Base-by-base conservation (phyloP, 2,888 invertebrate genomes). In the Lysandra coridon region DNA sequence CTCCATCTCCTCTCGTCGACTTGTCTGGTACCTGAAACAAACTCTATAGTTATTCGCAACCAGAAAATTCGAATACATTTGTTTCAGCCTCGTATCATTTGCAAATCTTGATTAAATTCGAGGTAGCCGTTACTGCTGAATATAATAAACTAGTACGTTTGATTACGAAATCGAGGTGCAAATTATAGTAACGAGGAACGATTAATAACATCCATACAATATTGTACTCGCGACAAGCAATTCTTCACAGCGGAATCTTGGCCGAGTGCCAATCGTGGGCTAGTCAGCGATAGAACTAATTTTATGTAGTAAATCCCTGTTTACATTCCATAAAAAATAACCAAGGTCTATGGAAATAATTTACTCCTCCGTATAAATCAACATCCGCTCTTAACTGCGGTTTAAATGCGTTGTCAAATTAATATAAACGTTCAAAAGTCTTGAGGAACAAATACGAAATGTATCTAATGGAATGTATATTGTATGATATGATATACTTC, bases 1-100 rank as follows among this genome's bases (percentile, higher is more conserved):
- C 82, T 94, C 93, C 78, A 92, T 82, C 82, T 93, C 93, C 85
- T 95, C 96, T 80, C 95, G 94, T 84, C 96, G 91, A 83, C 89
- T 92, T 83, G 90, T 96, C 90, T 92, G 96, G 90, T 96, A 96
- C 93, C 91, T 95, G 88, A 14, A 30, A 30, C 12, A 69, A 12
- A 7, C 23, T 62, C n/a, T 62, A n/a, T 4, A 30, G 64, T 69
- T 69, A 69, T 69, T 69, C 4, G 69, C 30, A 33, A 2, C 7
- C 10, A 30, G 30, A 4, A 64, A 17, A 14, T 37, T 37, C 33
- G 23, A 10, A 64, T 30, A 30, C 23, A 23, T 12, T 17, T n/a
- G 62, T 62, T 62, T 23, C 2, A 7, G n/a, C 62, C 7, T 23
- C 3, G 62, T 62, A 62, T 23, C 23, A 62, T 62, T 62, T n/a